phyloP scores from a whole-genome alignment of 2,113 vertebrate species.

The Dromaius novaehollandiae region DNA sequence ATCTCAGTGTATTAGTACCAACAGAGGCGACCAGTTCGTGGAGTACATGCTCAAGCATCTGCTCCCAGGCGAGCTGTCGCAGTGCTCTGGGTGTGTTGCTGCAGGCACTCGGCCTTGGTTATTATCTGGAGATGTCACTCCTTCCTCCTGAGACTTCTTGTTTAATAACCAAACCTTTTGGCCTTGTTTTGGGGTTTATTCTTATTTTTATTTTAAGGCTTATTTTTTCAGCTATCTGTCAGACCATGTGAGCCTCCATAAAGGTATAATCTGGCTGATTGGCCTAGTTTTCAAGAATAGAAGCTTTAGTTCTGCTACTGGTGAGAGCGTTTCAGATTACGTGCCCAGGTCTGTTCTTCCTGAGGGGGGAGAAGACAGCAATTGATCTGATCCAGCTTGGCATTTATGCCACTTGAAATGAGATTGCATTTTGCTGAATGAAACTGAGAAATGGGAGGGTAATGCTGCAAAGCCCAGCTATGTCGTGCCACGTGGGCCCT shows the following conservation, averaged over 20 bases:
- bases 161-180: not conserved
- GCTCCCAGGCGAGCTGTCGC: not conserved
- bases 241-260: not conserved
- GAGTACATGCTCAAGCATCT: fast-evolving
- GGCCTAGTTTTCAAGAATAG: not conserved
- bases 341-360: not conserved
- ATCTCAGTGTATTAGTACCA: not conserved
- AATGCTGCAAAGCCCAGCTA: not conserved
- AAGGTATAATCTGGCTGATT: constrained; percentile 16
- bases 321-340: not conserved
- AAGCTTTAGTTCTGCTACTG: not conserved
- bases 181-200: not conserved
- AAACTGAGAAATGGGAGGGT: constrained; percentile 50
- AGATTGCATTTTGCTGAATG: constrained; percentile 54
- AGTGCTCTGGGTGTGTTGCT: not conserved
- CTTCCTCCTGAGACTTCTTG: not conserved
- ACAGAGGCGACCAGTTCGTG: not conserved
- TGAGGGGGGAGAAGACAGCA: constrained; percentile 8
- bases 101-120: not conserved
- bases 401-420: constrained; percentile 52
- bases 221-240: constrained; percentile 36
- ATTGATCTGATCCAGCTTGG: constrained; percentile 53
- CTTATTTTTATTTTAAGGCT: not conserved
- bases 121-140: not conserved
- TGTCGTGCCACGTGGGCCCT: not conserved